These are phyloP conservation scores for Napeogenes sylphis DNA, from an alignment of 2,888 invertebrate species.

Conservation along the genomic window DNA sequence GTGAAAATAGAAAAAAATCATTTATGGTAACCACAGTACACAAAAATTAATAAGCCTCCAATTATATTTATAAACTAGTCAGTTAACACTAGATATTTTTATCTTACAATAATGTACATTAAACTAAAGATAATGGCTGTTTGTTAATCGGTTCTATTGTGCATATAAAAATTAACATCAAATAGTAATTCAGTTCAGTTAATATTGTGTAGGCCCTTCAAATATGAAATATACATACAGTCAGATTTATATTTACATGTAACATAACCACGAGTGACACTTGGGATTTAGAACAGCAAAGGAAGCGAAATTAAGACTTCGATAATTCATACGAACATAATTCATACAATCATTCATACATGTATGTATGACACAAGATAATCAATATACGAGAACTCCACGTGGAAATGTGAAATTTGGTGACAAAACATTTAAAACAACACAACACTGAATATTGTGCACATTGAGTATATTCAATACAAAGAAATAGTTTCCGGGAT, in stretches of 20 bases:
- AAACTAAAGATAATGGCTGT: constrained; percentile 6
- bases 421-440: background rate
- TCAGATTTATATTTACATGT: background rate
- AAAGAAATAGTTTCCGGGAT: background rate
- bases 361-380: background rate
- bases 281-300: background rate
- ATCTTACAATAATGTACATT: constrained; percentile 5
- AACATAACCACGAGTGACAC: no score
- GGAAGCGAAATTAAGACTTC: background rate
- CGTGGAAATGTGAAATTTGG: background rate
- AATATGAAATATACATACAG: background rate
- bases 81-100: constrained; percentile 5
- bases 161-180: background rate
- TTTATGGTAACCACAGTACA: background rate
- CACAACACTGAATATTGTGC: constrained; percentile 1
- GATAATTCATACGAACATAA: background rate
- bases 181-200: no score
- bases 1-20: background rate
- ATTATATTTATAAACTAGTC: background rate
- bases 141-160: background rate
- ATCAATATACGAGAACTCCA: background rate
- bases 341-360: no score
- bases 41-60: constrained; percentile 4
- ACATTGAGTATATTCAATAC: background rate
- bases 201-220: no score